These are phyloP conservation scores for Caenorhabditis remanei DNA, from an alignment of 1,140 invertebrate genomes.

Conservation along the genomic window DNA sequence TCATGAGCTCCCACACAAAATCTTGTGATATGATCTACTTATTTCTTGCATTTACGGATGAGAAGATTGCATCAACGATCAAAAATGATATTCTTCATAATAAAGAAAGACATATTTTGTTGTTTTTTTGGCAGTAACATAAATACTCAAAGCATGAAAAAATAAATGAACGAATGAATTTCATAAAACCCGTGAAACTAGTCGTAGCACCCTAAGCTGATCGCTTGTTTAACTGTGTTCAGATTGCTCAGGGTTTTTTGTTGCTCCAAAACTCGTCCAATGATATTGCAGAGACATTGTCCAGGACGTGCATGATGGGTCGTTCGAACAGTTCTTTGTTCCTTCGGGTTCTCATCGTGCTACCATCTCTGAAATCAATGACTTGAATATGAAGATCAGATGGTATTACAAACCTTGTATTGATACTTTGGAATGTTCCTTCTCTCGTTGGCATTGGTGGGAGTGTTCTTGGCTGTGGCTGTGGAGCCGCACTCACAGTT, in stretches of 20 bases:
- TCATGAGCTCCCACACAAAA: not conserved
- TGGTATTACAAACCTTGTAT: not conserved
- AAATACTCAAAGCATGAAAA: not conserved
- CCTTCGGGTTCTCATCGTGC: not conserved
- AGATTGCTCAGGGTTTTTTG: conserved; percentile 44
- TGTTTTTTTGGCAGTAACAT: not conserved
- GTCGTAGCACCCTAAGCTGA: not conserved
- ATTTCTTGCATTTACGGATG: conserved; percentile 22
- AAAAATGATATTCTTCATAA: conserved; percentile 11
- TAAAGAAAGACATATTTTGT: conserved; percentile 28
- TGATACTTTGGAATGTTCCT: conserved; percentile 25
- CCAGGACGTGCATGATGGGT: conserved; percentile 57
- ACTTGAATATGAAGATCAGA: not conserved
- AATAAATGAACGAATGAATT: conserved; percentile 9
- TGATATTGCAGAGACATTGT: conserved; percentile 63
- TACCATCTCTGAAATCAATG: conserved; percentile 46
- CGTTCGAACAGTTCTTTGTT: conserved; percentile 57
- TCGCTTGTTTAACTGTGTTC: not conserved
- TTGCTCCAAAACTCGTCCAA: conserved; percentile 63
- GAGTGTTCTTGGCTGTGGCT: conserved; percentile 36
- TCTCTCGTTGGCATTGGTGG: conserved; percentile 49
- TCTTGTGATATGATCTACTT: conserved; percentile 13
- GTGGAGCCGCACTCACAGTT: conserved; percentile 40
- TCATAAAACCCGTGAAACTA: conserved; percentile 3
- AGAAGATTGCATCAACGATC: not conserved